Conservation (phyloP, 2,113 vertebrate species). For the Trogon melanurus region DNA sequence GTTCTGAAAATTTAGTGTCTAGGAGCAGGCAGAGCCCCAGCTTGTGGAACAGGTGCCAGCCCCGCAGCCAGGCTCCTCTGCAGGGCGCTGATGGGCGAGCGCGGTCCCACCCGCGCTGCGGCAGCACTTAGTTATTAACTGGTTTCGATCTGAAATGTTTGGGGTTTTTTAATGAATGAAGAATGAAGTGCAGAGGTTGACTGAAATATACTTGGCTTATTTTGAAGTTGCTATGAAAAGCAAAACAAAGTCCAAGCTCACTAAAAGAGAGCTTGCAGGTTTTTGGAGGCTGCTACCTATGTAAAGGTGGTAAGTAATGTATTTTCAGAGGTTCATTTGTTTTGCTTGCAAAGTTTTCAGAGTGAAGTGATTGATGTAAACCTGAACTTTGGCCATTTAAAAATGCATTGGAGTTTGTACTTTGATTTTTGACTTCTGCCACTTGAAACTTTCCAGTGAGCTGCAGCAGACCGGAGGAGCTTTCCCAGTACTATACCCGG, state of each 20-base stretch:
- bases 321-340: background rate
- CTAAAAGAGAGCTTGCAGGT: background rate
- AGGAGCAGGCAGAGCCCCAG: background rate
- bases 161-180: background rate
- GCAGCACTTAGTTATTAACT: background rate
- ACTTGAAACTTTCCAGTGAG: background rate
- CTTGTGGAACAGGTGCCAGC: background rate
- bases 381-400: background rate
- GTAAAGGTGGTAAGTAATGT: background rate
- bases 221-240: background rate
- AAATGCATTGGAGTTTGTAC: background rate
- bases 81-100: background rate
- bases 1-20: background rate
- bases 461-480: background rate
- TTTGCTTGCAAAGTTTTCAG: background rate
- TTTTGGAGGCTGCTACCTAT: background rate
- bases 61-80: background rate
- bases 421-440: background rate
- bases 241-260: background rate
- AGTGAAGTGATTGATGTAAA: background rate
- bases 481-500: background rate
- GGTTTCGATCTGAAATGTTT: background rate
- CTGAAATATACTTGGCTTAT: background rate
- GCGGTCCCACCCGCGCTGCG: background rate
- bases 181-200: background rate